Evolutionary conservation across 2,888 invertebrate genomes (phyloP).

Genomic region (Pseudococcus longispinus): DNA sequence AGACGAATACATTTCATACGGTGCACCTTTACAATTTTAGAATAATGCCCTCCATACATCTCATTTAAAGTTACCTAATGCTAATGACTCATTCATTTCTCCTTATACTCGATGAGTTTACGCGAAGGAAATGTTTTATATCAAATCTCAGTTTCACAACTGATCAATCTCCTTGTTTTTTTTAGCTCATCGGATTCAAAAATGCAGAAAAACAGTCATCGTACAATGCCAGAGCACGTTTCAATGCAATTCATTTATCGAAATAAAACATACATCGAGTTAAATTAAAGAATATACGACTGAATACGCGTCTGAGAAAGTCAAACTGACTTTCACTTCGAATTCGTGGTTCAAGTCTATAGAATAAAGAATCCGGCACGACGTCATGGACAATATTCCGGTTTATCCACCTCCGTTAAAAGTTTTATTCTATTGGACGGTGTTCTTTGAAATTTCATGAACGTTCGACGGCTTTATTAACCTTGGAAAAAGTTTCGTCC

Average conservation of each 20-base stretch:
- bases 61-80: slow-evolving; percentile 15
- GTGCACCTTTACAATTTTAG: not conserved
- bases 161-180: not conserved
- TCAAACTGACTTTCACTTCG: slow-evolving; percentile 41
- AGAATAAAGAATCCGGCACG: slow-evolving; percentile 30
- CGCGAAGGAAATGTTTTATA: too few relatives aligned
- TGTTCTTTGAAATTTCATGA: slow-evolving; percentile 25
- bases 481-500: slow-evolving; percentile 38
- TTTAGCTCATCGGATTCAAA: not conserved
- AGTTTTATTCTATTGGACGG: slow-evolving; percentile 30
- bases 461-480: slow-evolving; percentile 27
- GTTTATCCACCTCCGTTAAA: slow-evolving; percentile 42
- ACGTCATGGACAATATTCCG: slow-evolving; percentile 35
- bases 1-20: not conserved
- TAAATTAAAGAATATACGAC: slow-evolving; percentile 25
- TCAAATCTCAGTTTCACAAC: too few relatives aligned
- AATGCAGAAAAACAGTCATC: not conserved
- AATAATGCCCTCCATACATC: not conserved
- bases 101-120: too few relatives aligned
- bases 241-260: not conserved
- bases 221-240: not conserved
- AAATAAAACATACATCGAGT: slow-evolving; percentile 26
- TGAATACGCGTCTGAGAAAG: slow-evolving; percentile 32
- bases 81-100: slow-evolving; percentile 6
- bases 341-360: slow-evolving; percentile 39